Evolutionary conservation across 2,888 invertebrate genomes (phyloP), one percentile per base, ranked within the genome.

Genomic region (Rhyacophila evoluta): DNA sequence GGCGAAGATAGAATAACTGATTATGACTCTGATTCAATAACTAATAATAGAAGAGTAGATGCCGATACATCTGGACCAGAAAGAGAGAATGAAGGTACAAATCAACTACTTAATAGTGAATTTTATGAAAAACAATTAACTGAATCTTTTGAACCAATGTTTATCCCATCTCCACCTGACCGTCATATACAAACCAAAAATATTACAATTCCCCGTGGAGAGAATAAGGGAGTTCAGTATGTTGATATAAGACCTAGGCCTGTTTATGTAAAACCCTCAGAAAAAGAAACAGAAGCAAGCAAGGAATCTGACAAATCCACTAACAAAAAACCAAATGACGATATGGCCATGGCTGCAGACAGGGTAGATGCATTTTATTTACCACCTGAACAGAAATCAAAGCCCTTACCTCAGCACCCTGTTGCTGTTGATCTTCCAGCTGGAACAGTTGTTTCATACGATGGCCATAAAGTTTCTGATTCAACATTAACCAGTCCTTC

Each of bases 101-200:
- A 88, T n/a, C 85, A 85, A 4, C 85, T 88, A 19, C 82, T 85
- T 2, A 87, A 87, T 77, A 85, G 85, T 15, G 87, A 86, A 72
- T 85, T 86, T 77, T 85, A 91, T 10, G 89, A 91, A 84, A 89
- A 90, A 55, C 87, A 88, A 83, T 85, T 91, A 8, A 91, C 92
- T 0, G 92, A 94, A 85, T 90, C 90, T 69, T 95, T 95, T 84
- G 94, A 95, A 83, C 95, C 95, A 0, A 94, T 95, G 89, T 95
- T 95, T 83, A 92, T 95, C 83, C 94, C 95, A 0, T 95, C 95
- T 0, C 95, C 95, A 0, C 91, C 91, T 10, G 94, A 94, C 83
- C 92, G 92, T 83, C 84, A 89, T 83, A 78, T 88, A 80, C 83
- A 90, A 85, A 84, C 79, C 39, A 39, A 79, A 74, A 81, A 83